Evolutionary conservation across 2,888 invertebrate species (phyloP).

Genomic region (Agapetus fuscipes): DNA sequence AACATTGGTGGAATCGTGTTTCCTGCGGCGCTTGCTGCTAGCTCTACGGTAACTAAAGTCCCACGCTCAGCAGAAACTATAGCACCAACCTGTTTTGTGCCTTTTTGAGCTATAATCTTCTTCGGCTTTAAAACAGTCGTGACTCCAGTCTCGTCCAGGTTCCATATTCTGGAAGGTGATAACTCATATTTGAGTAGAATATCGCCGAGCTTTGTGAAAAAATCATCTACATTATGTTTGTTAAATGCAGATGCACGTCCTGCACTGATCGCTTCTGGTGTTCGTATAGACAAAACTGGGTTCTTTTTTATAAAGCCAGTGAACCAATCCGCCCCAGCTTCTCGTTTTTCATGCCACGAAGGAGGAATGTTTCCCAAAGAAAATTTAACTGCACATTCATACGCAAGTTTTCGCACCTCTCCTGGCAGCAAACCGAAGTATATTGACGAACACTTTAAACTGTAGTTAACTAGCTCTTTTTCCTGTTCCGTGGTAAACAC

Average conservation of each 20-base stretch:
- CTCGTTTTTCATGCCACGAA: conserved; percentile 15
- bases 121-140: conserved; percentile 24
- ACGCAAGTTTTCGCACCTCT: conserved; percentile 20
- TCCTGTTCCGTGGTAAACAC: too few relatives aligned
- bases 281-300: conserved; percentile 14
- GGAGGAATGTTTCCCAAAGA: conserved; percentile 4
- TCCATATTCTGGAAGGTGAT: conserved; percentile 21
- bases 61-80: too few relatives aligned
- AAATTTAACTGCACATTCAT: conserved; percentile 17
- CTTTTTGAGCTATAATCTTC: too few relatives aligned
- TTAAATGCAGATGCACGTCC: conserved; percentile 21
- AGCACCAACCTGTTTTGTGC: too few relatives aligned
- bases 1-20: too few relatives aligned
- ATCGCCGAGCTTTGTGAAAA: conserved; percentile 17
- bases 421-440: conserved; percentile 18
- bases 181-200: conserved; percentile 9
- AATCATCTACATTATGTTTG: conserved; percentile 12
- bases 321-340: conserved; percentile 17
- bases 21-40: too few relatives aligned
- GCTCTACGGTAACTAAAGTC: too few relatives aligned
- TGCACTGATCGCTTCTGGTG: conserved; percentile 16
- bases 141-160: conserved; percentile 24
- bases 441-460: conserved; percentile 17
- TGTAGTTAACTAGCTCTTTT: too few relatives aligned
- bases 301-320: conserved; percentile 17